A percentile compares a stretch with the other conserved stretches of the same genome.
These are phyloP conservation scores for Oxyteleia sp. DNA, from an alignment of 2,888 invertebrate species.

Conservation along the genomic window DNA sequence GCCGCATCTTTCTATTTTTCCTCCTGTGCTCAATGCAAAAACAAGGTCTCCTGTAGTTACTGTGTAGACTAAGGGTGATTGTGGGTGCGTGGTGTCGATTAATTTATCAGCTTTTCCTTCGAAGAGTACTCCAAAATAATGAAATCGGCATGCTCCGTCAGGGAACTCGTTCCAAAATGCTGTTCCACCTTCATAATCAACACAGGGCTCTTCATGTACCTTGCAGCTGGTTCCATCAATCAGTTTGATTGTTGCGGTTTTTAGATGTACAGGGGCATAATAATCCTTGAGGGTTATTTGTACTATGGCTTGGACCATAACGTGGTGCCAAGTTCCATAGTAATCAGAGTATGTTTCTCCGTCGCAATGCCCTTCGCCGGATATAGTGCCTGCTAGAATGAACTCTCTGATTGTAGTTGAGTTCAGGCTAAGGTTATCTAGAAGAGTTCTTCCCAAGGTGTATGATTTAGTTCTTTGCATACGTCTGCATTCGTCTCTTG, in stretches of 20 bases:
- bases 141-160: conserved; percentile 34
- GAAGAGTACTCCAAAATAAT: conserved; percentile 61
- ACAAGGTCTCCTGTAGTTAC: conserved; percentile 47
- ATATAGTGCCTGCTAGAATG: background rate
- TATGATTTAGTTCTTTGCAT: background rate
- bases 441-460: background rate
- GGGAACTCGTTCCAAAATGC: conserved; percentile 34
- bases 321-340: conserved; percentile 11
- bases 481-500: background rate
- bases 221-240: conserved; percentile 17
- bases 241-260: conserved; percentile 34
- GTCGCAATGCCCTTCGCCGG: background rate
- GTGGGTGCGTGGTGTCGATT: background rate
- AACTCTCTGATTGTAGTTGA: background rate
- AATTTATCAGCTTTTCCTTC: conserved; percentile 53
- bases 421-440: background rate
- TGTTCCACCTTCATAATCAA: conserved; percentile 39
- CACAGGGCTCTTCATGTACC: conserved; percentile 9
- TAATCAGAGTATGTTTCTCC: background rate
- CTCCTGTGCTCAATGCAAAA: conserved; percentile 55
- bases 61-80: conserved; percentile 36
- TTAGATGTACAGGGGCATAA: background rate
- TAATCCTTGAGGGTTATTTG: conserved; percentile 26
- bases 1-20: background rate
- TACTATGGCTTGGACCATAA: conserved; percentile 45